Evolutionary conservation across 2,113 vertebrate genomes (phyloP), one percentile per base, ranked within the genome.

Genomic region (Chionodraco myersi): DNA sequence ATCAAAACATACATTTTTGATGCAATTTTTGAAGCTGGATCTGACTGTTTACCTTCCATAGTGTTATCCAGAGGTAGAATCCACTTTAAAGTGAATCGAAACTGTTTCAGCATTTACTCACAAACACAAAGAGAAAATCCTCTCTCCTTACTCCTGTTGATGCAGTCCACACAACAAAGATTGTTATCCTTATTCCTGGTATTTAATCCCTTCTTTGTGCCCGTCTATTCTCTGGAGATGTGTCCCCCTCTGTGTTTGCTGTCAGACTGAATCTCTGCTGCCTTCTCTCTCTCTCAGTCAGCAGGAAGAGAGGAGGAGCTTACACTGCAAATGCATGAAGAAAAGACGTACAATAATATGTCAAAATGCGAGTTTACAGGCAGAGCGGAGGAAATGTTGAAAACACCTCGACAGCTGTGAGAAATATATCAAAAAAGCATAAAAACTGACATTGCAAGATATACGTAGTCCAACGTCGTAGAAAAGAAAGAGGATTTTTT

Each of bases 221-320:
- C 66, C 41, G 53, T 59, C 18, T 82, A 2, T 61, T 61, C 90
- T 88, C 84, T 44, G 36, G 79, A 88, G 79, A 70, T 69, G 16
- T n/a, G 80, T 74, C 77, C 9, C 77, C 64, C 75, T 88, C 79
- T 41, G 83, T 62, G 83, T 54, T 71, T 72, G 73, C 34, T 87
- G 84, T 84, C 71, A 78, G 77, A 88, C 83, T 87, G 85, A 87
- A 36, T 82, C 63, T 41, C 74, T 67, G 82, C 73, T 61, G 18
- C 88, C 82, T 73, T 90, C 71, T 71, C 77, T 65, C 72, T 87
- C 62, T 69, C 72, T 21, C 21, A 44, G 80, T 76, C 72, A 79
- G 67, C 76, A 78, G 73, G 56, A 64, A 41, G 36, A 68, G 77
- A 76, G 92, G 91, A 88, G 91, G 91, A 71, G 91, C 91, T 62